Conservation (phyloP, 2,888 invertebrate species). For the Oasisia sp. region DNA sequence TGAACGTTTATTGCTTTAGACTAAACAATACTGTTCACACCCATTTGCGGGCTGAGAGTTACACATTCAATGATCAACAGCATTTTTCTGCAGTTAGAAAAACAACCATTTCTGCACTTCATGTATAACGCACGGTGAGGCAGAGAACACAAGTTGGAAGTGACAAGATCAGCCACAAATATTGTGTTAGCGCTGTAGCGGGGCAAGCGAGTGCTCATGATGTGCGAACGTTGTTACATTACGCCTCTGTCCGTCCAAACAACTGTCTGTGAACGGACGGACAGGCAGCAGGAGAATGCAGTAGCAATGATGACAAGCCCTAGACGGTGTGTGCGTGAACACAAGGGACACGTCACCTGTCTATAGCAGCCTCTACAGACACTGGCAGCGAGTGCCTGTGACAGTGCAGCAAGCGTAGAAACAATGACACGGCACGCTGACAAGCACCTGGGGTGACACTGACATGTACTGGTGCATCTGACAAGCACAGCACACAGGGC, state of each 20-base stretch:
- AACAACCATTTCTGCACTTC: neutral
- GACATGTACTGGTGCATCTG: neutral
- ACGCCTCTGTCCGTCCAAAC: neutral
- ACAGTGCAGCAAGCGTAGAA: constrained; percentile 8
- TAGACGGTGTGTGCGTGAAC: neutral
- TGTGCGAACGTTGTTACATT: neutral
- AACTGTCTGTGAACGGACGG: neutral
- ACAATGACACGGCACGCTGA: neutral
- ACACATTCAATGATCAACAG: neutral
- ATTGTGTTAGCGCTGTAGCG: neutral
- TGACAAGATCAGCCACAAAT: neutral
- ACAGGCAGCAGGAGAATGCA: neutral
- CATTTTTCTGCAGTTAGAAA: neutral
- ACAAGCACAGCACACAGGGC: neutral
- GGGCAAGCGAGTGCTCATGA: neutral
- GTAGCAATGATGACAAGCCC: neutral
- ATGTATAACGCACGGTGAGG: neutral
- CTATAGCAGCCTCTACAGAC: neutral
- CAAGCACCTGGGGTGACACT: neutral
- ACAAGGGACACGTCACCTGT: neutral
- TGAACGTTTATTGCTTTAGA: neutral
- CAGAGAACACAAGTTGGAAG: neutral
- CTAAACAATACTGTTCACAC: neutral
- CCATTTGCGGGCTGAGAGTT: neutral
- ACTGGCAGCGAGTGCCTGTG: neutral